Evolutionary conservation across 2,797 vertebrate species (phyloP).

Genomic region (Galagoides demidoff): DNA sequence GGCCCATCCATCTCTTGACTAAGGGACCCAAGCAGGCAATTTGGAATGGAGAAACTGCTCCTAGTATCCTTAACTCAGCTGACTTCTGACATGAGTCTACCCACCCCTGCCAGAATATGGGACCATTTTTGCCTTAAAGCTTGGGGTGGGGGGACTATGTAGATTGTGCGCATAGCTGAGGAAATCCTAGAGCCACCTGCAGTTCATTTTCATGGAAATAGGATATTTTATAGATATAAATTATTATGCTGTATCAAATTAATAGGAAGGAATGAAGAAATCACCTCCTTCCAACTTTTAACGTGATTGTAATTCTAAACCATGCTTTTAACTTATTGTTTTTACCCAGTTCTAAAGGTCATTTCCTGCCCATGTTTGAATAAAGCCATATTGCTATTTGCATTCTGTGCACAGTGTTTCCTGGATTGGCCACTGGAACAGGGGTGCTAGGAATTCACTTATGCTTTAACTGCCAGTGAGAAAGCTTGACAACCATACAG

Average conservation of each 20-base stretch:
- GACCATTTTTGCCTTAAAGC: conserved; percentile 10
- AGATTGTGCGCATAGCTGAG: background rate
- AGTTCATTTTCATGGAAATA: conserved; percentile 21
- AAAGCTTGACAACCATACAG: background rate
- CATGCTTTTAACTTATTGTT: conserved; percentile 79
- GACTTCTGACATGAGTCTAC: background rate
- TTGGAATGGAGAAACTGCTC: background rate
- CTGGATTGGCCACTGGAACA: background rate
- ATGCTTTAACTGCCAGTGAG: background rate
- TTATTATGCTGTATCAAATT: conserved; percentile 72
- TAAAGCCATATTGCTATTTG: conserved; percentile 81
- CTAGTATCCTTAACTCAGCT: background rate
- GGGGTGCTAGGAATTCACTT: background rate
- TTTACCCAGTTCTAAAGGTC: conserved; percentile 61
- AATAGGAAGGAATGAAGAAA: conserved; percentile 35
- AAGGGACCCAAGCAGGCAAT: background rate
- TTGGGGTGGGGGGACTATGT: background rate
- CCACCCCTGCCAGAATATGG: background rate
- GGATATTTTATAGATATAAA: conserved; percentile 73
- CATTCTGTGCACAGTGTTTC: conserved; percentile 16
- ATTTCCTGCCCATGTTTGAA: conserved; percentile 74
- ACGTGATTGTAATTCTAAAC: conserved; percentile 32
- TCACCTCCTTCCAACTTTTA: background rate
- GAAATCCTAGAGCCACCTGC: background rate
- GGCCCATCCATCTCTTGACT: background rate